Evolutionary conservation across 2,888 invertebrate species (phyloP).

Genomic region (Microdon myrmicae): DNA sequence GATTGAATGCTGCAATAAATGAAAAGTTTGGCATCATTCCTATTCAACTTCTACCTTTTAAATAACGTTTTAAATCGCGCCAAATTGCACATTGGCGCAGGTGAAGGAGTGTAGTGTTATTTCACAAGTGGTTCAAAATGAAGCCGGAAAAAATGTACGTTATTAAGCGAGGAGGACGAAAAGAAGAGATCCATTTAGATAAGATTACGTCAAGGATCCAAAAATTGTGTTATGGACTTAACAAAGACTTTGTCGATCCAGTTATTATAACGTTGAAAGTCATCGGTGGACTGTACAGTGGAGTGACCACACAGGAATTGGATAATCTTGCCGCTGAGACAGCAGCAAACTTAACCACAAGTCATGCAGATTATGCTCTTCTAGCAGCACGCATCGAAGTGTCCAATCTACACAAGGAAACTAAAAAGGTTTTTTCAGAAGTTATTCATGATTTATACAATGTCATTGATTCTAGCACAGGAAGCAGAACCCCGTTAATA

Average conservation of each 20-base stretch:
- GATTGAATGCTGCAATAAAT: neutral
- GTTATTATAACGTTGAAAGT: conserved; percentile 91
- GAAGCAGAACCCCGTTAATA: conserved; percentile 83
- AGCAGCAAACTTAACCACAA: conserved; percentile 97
- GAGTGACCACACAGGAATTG: conserved; percentile 95
- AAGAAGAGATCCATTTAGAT: conserved; percentile 94
- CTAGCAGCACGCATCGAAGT: conserved; percentile 92
- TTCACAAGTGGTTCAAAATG: conserved; percentile 20
- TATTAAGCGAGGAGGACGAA: conserved; percentile 78
- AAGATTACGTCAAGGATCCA: conserved; percentile 97
- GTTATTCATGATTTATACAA: conserved; percentile 89
- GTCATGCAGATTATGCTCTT: conserved; percentile 95
- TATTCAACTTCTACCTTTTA: conserved; percentile 3
- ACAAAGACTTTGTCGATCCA: conserved; percentile 96
- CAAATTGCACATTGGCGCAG: conserved; percentile 2
- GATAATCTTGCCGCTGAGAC: conserved; percentile 99
- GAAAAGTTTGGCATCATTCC: neutral
- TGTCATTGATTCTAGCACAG: conserved; percentile 78
- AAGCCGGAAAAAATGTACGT: conserved; percentile 66
- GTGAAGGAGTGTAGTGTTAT: neutral
- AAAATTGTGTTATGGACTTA: conserved; percentile 94
- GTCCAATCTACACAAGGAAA: conserved; percentile 98
- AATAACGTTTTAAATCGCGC: conserved; percentile 7
- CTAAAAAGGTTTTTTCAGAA: conserved; percentile 92
- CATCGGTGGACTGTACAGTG: conserved; percentile 93